Evolutionary conservation across 2,797 vertebrate genomes (phyloP).

Genomic region (Gallinago nigripennis): DNA sequence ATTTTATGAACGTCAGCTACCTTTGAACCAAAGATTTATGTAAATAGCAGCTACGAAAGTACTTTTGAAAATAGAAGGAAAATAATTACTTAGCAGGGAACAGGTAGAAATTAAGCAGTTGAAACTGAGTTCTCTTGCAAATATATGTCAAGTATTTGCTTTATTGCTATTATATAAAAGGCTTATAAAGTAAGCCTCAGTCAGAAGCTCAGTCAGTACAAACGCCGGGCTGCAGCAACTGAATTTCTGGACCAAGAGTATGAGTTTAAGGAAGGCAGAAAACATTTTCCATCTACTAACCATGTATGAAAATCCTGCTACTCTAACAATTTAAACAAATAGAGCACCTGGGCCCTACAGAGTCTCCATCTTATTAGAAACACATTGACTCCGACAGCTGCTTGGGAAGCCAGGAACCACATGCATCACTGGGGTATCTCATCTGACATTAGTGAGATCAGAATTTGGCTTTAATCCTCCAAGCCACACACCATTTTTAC

Average conservation of each 20-base stretch:
- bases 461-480: conserved; percentile 39
- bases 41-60: not conserved
- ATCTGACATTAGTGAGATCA: conserved; percentile 55
- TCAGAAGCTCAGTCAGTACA: not conserved
- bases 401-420: conserved; percentile 45
- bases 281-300: conserved; percentile 17
- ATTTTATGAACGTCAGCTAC: not conserved
- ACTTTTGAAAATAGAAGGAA: not conserved
- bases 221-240: not conserved
- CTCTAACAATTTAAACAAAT: not conserved
- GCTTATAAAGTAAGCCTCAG: not conserved
- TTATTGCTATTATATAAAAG: not conserved
- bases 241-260: not conserved
- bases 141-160: not conserved
- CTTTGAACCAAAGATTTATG: not conserved
- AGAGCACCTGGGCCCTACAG: conserved; percentile 18
- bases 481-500: not conserved
- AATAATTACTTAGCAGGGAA: not conserved
- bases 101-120: not conserved
- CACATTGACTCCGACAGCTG: not conserved
- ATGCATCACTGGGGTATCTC: conserved; percentile 35
- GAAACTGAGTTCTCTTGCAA: not conserved
- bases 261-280: not conserved
- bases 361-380: conserved; percentile 49
- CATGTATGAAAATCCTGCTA: not conserved